phyloP scores from a whole-genome alignment of 2,113 vertebrate species.

The Piaya cayana region DNA sequence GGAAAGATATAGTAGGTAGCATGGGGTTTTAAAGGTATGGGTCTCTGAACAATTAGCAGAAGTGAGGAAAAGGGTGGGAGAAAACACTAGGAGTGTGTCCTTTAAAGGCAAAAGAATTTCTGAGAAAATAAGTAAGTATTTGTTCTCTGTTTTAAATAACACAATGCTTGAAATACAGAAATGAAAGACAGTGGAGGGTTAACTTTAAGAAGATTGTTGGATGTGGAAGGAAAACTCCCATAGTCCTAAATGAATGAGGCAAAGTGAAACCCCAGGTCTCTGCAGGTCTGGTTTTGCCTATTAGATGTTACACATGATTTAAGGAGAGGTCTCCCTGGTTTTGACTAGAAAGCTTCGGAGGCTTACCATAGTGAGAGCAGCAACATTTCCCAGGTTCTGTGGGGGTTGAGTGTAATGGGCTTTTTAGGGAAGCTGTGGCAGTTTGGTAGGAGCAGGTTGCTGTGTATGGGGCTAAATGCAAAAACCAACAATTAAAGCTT shows the following conservation, averaged over 20 bases:
- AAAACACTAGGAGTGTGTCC: not conserved
- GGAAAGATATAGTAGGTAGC: not conserved
- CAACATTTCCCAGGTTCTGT: not conserved
- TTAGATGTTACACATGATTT: not conserved
- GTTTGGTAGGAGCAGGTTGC: not conserved
- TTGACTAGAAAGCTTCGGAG: not conserved
- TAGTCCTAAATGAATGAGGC: not conserved
- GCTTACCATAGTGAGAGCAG: not conserved
- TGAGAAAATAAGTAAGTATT: not conserved
- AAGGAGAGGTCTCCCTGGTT: not conserved
- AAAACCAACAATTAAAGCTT: not conserved
- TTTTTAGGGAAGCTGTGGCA: not conserved
- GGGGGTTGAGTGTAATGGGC: not conserved
- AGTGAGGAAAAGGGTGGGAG: not conserved
- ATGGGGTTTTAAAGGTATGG: not conserved
- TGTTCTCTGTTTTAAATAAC: not conserved
- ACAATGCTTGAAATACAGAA: not conserved
- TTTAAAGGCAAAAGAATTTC: not conserved
- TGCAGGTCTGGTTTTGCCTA: not conserved
- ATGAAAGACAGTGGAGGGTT: not conserved
- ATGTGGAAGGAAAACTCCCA: not conserved
- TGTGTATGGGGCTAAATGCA: not conserved
- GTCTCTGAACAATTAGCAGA: not conserved
- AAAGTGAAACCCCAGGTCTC: not conserved
- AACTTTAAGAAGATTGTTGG: not conserved